A percentile compares a stretch with the other conserved stretches of the same genome.
Conservation (phyloP, 2,888 invertebrate genomes). For the Callyntrura guangdongensis region DNA sequence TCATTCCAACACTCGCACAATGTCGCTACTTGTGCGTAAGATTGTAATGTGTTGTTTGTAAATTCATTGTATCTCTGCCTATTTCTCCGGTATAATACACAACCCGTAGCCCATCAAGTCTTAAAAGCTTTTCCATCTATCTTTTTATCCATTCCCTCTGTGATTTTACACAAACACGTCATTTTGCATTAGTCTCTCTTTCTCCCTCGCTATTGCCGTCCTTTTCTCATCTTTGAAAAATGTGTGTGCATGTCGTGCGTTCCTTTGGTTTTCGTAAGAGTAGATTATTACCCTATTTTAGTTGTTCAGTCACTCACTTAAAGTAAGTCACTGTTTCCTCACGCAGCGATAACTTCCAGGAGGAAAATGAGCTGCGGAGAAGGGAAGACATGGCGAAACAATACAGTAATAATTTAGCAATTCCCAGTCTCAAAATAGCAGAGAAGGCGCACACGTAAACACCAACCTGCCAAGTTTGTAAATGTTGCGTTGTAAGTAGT, state of each 20-base stretch:
- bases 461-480: constrained; percentile 43
- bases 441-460: constrained; percentile 25
- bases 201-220: neutral
- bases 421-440: constrained; percentile 74
- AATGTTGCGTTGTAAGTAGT: constrained; percentile 31
- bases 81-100: neutral
- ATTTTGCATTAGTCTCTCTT: constrained; percentile 64
- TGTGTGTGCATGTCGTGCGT: neutral
- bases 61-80: neutral
- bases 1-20: constrained; percentile 4
- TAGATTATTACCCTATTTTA: constrained; percentile 51
- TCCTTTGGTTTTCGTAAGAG: constrained; percentile 20
- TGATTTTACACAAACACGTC: constrained; percentile 77
- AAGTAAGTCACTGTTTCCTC: constrained; percentile 31
- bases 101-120: constrained; percentile 61
- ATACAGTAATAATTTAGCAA: constrained; percentile 76
- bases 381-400: constrained; percentile 62
- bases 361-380: constrained; percentile 63
- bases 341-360: constrained; percentile 5
- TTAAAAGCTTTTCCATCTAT: constrained; percentile 77
- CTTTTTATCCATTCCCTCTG: constrained; percentile 57
- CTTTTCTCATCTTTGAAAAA: neutral
- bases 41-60: constrained; percentile 39
- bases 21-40: neutral
- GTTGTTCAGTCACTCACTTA: neutral